Conservation (phyloP, 35 echinoderm and acorn worm species). For the Anneissia japonica region DNA sequence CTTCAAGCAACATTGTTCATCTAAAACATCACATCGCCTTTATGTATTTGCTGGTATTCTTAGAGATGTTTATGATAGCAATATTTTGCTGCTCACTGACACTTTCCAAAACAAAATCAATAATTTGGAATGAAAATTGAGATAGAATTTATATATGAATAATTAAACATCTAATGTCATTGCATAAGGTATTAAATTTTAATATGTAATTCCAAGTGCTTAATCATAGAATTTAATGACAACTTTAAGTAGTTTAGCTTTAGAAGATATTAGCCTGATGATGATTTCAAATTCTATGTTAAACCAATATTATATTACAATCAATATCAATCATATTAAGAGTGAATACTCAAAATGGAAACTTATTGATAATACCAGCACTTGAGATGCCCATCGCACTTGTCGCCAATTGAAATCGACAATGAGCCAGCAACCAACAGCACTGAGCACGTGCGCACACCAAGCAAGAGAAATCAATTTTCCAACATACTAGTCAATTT, state of each 20-base stretch:
- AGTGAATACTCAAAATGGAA: neutral
- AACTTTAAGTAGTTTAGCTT: neutral
- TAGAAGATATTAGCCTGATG: neutral
- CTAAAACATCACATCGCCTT: no score
- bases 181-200: no score
- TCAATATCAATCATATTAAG: neutral
- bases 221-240: no score
- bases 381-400: neutral
- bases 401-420: neutral
- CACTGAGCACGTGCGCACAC: neutral
- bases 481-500: neutral
- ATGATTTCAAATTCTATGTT: neutral
- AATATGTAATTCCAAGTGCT: no score
- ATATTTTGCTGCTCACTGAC: no score
- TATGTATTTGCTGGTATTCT: no score
- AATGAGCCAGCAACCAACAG: neutral
- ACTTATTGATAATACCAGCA: neutral
- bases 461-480: conserved; percentile 1
- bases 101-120: no score
- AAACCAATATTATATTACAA: neutral
- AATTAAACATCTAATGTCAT: no score
- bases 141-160: no score
- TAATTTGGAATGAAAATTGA: no score
- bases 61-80: no score
- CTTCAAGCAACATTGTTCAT: no score